These are phyloP conservation scores for Hypotaenidia philippensis DNA, from an alignment of 2,797 vertebrate genomes.

Conservation along the genomic window DNA sequence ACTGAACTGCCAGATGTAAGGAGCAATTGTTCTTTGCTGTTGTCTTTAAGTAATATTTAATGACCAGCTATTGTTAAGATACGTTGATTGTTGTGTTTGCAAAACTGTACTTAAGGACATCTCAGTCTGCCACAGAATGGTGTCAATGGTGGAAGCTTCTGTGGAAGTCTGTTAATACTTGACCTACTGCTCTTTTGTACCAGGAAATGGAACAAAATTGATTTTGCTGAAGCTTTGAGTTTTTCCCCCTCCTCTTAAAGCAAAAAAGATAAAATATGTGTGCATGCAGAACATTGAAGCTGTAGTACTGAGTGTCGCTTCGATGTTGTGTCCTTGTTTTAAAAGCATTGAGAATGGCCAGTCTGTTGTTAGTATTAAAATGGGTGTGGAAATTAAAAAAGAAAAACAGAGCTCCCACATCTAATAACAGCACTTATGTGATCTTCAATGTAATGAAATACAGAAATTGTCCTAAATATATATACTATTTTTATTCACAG, in stretches of 20 bases:
- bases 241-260: background rate
- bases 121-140: background rate
- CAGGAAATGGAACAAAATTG: background rate
- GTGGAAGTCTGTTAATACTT: background rate
- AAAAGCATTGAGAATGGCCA: background rate
- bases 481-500: slow-evolving; percentile 76
- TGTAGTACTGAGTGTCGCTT: background rate
- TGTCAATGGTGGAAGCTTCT: background rate
- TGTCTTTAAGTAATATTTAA: background rate
- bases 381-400: background rate
- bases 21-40: background rate
- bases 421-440: background rate
- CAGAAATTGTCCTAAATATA: background rate
- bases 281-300: background rate
- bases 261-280: background rate
- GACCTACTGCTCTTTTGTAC: background rate
- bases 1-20: background rate
- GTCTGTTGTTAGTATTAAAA: background rate
- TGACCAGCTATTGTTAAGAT: background rate
- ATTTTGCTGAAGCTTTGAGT: background rate
- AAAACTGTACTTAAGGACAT: background rate
- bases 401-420: background rate
- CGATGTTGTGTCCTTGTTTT: background rate
- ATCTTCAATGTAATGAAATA: background rate
- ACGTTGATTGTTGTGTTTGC: background rate